A percentile compares a stretch with the other conserved stretches of the same genome.
Evolutionary conservation across 2,113 vertebrate genomes (phyloP).

Genomic region (Cottus gobio): DNA sequence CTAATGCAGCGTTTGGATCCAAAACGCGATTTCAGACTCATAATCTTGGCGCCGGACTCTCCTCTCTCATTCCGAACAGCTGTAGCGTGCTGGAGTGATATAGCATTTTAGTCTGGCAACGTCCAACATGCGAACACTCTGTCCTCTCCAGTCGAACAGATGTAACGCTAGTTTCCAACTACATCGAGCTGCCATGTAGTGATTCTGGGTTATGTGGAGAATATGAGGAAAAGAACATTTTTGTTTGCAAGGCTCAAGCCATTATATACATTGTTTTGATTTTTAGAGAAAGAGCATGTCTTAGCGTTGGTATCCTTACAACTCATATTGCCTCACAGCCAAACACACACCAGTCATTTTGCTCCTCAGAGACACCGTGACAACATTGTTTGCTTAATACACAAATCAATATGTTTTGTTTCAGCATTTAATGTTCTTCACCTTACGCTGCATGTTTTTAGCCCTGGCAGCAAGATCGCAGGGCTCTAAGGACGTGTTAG

Average conservation of each 20-base stretch:
- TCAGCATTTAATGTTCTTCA: conserved; percentile 42
- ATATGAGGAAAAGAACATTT: conserved; percentile 23
- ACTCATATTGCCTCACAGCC: conserved; percentile 12
- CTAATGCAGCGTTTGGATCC: conserved; percentile 67
- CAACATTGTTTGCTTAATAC: conserved; percentile 44
- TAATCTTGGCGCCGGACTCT: conserved; percentile 43
- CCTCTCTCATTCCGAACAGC: conserved; percentile 58
- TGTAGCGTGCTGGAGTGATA: conserved; percentile 56
- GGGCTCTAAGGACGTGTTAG: conserved; percentile 3
- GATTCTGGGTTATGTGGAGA: conserved; percentile 52
- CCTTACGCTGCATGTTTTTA: conserved; percentile 55
- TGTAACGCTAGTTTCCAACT: conserved; percentile 42
- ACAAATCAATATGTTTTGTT: conserved; percentile 61
- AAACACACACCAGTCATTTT: conserved; percentile 15
- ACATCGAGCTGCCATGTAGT: conserved; percentile 44
- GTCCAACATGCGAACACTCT: conserved; percentile 8
- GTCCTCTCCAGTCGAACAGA: conserved; percentile 54
- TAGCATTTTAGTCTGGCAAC: conserved; percentile 45
- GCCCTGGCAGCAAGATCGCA: conserved; percentile 22
- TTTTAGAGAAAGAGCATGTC: conserved; percentile 17
- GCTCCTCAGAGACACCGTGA: conserved; percentile 30
- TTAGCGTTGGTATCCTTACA: conserved; percentile 6
- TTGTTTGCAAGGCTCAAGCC: conserved; percentile 16
- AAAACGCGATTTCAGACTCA: conserved; percentile 67
- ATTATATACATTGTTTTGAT: conserved; percentile 10